Evolutionary conservation across 2,888 invertebrate species (phyloP).

Genomic region (Sarcophaga carnaria): DNA sequence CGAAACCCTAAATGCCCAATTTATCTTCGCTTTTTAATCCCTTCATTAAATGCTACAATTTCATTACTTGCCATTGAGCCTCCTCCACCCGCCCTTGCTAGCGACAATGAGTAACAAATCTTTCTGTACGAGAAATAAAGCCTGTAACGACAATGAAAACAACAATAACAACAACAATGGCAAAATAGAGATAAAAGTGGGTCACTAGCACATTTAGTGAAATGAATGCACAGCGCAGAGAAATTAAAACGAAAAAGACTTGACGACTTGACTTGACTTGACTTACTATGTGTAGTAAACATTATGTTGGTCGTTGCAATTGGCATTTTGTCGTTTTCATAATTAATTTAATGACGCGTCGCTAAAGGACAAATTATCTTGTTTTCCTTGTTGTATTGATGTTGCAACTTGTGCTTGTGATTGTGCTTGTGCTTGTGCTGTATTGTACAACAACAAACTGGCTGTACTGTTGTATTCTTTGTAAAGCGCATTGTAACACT

Average conservation of each 20-base stretch:
- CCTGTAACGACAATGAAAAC: not conserved
- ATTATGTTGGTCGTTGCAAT: constrained; percentile 25
- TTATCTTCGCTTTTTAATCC: not conserved
- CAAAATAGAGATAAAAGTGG: not conserved
- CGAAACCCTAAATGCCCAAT: not conserved
- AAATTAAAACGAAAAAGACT: constrained; percentile 2
- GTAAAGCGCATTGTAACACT: not conserved
- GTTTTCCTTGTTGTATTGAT: constrained; percentile 28
- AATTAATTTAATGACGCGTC: constrained; percentile 63
- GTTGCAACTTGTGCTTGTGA: not conserved
- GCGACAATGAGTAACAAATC: not conserved
- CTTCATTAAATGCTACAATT: not conserved
- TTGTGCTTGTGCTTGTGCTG: not conserved
- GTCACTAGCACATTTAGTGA: constrained; percentile 5
- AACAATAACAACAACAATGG: not conserved
- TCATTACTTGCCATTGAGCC: not conserved
- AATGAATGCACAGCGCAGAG: not conserved
- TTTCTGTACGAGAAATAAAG: not conserved
- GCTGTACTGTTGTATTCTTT: not conserved
- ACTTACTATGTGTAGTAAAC: not conserved
- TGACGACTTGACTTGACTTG: too few species aligned
- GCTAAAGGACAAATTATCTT: constrained; percentile 58
- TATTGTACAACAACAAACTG: not conserved
- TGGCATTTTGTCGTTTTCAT: constrained; percentile 57
- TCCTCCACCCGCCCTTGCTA: not conserved